Evolutionary conservation across 92 coral and sea anemone species (phyloP), one percentile per base, ranked within the genome.

Genomic region (Bergia puertoricense): DNA sequence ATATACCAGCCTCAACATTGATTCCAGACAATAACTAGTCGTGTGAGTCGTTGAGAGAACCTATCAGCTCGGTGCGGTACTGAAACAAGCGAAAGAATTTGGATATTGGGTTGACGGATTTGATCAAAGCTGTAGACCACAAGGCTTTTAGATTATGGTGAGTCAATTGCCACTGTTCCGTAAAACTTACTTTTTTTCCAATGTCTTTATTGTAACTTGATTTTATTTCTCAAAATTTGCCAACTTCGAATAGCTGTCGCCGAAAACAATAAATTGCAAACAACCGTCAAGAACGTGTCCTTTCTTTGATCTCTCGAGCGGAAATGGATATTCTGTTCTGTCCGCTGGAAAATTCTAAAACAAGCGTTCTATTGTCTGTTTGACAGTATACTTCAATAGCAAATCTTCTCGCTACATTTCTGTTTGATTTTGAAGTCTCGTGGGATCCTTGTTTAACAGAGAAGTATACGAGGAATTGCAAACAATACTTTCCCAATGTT

Each of bases 251-350:
- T 6, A n/a, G 18, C 46, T 76, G 46, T 43, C 44, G 46, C 51
- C 8, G 80, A 16, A 76, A 14, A 62, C 69, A 62, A 62, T 62
- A 23, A 62, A 16, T 57, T 41, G 40, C 50, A 80, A 80, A 37
- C 71, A 80, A 37, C 69, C 20, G 30, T 57, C 77, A 40, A 73
- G 45, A 81, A 57, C 42, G 11, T 39, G 23, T 16, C 62, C 50
- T 65, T 59, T 11, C n/a, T 57, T 48, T 73, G 79, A 48, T 48
- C 65, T 44, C 87, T 46, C 22, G 48, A 84, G 87, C 79, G 87
- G 87, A 84, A 84, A 84, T 69, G 69, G 23, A 14, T 37, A 5
- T 22, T 36, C 79, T 20, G 42, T 67, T 82, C 86, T 67, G 44
- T 46, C 77, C 9, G 1, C 16, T 9, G 23, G 22, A 8, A 68